phyloP scores from a whole-genome alignment of 2,113 vertebrate species.

The Formicarius rufipectus region DNA sequence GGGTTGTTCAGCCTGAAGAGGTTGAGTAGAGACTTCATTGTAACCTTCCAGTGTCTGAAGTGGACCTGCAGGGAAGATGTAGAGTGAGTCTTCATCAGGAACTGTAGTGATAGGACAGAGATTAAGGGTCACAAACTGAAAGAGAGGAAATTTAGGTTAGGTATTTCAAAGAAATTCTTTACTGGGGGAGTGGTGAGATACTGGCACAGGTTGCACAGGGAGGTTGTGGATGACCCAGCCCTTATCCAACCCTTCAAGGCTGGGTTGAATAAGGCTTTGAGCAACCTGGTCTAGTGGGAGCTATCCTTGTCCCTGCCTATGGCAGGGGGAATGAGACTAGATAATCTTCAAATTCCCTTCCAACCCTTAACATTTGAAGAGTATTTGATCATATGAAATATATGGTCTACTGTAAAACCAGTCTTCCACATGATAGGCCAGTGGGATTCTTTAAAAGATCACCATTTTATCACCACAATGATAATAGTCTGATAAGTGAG shows the following conservation, averaged over 20 bases:
- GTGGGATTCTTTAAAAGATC: background rate
- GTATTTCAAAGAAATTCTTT: no score
- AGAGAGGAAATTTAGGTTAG: background rate
- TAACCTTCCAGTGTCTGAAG: background rate
- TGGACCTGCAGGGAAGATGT: background rate
- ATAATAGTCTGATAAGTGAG: background rate
- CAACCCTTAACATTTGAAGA: background rate
- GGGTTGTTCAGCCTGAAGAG: background rate
- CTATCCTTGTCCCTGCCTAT: background rate
- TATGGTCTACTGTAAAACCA: background rate
- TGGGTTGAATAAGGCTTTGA: background rate
- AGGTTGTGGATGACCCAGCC: background rate
- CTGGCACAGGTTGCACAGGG: no score
- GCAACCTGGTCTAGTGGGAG: background rate
- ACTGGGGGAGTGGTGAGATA: background rate
- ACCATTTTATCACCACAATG: background rate
- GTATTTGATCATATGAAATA: background rate
- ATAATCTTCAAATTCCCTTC: background rate
- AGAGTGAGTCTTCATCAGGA: background rate
- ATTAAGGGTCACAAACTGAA: background rate
- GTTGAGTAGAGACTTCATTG: background rate
- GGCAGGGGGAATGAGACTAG: background rate
- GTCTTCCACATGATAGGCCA: background rate
- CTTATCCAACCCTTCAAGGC: no score
- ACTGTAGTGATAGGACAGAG: background rate